Base-by-base conservation (phyloP, 1,140 invertebrate genomes). In the Listronotus oregonensis region DNA sequence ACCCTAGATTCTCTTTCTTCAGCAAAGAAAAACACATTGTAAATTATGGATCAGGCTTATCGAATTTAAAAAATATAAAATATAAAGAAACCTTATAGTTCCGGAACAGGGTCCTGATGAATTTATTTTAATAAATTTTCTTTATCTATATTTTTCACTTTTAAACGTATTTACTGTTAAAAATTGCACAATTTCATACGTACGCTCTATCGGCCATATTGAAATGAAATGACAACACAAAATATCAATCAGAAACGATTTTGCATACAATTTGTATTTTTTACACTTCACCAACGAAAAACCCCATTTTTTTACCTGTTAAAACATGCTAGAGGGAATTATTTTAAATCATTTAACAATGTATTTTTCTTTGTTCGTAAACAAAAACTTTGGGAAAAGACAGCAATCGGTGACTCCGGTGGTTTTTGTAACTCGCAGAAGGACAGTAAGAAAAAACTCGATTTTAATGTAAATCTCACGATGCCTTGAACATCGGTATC, bases 151-250 rank as follows among this genome's bases (percentile, higher is more conserved):
- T 18, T 21, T 27, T 46, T 8, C 27, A 62, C 12, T 21, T 34
- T 21, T 18, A 4, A 59, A 55, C 32, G 40, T 9, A 50, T 27
- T 18, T 50, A 50, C 31, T 50, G 27, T 47, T 4, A 61, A 67
- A 27, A 70, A 70, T 64, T 66, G 49, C 65, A 65, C 58, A 68
- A 69, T 60, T 71, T 67, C 42, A 58, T 69, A 70, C 62, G 52
- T 69, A 67, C 64, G 70, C 70, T 71, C 66, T 55, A 65, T 66
- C 72, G 62, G 72, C 72, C 72, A 73, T 73, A 72, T 73, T 73
- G 72, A 67, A 73, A 71, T 52, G 55, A 63, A 70, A 65, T 67
- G 66, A 71, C 71, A 73, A 67, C 60, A 71, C 69, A 73, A 73
- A 71, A 66, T 52, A 52, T 46, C 51, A 39, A 17, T 37, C 37